Conservation (phyloP, 1,140 invertebrate genomes). For the Aphelinus certus region DNA sequence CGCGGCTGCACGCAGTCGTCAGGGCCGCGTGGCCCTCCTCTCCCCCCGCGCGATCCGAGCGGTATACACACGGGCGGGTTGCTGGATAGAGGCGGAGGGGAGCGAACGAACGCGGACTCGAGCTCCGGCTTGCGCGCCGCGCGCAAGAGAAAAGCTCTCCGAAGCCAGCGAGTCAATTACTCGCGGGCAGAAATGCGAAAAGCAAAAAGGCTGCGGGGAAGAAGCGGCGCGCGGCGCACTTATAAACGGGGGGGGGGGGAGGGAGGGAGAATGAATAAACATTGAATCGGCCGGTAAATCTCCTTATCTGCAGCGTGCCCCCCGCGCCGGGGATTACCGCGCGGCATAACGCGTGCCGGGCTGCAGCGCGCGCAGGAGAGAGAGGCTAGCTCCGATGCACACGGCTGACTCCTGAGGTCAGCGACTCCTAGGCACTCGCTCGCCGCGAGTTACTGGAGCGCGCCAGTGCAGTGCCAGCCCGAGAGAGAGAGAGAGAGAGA, state of each 20-base stretch:
- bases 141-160: neutral
- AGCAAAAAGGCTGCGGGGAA: neutral
- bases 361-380: slow-evolving; percentile 25
- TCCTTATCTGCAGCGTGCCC: slow-evolving; percentile 36
- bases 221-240: too few relatives aligned
- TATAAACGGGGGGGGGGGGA: neutral
- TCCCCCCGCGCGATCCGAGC: neutral
- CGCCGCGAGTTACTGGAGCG: slow-evolving; percentile 62
- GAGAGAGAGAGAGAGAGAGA: neutral
- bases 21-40: neutral
- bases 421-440: slow-evolving; percentile 54
- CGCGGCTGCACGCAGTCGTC: slow-evolving; percentile 17
- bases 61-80: slow-evolving; percentile 1
- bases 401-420: slow-evolving; percentile 65
- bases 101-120: too few relatives aligned
- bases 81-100: too few relatives aligned
- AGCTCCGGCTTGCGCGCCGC: too few relatives aligned
- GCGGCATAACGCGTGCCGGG: slow-evolving; percentile 39
- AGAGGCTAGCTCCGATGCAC: slow-evolving; percentile 51
- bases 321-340: slow-evolving; percentile 51
- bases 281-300: slow-evolving; percentile 42
- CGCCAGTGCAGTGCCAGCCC: slow-evolving; percentile 36
- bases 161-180: slow-evolving; percentile 27
- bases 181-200: slow-evolving; percentile 3
- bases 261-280: slow-evolving; percentile 38